These are phyloP conservation scores for Chrysocyon brachyurus DNA, from an alignment of 2,797 vertebrate species.

Conservation along the genomic window DNA sequence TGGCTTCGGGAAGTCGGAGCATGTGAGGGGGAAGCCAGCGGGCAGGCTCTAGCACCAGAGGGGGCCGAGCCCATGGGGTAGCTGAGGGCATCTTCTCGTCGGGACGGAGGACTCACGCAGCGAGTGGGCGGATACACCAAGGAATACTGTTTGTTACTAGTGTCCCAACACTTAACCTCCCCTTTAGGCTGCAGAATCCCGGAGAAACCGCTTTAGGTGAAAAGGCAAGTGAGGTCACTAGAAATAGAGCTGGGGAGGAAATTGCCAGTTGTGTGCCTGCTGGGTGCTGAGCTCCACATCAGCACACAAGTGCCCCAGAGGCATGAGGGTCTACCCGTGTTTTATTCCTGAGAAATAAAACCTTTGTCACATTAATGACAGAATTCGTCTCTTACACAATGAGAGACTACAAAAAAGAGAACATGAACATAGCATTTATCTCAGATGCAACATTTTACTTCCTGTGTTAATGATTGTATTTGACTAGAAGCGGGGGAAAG, in stretches of 20 bases:
- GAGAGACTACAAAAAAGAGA: background rate
- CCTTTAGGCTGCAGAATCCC: background rate
- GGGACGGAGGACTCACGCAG: too few relatives aligned
- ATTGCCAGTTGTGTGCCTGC: background rate
- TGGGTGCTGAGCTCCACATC: background rate
- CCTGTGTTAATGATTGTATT: slow-evolving; percentile 56
- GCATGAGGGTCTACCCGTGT: background rate
- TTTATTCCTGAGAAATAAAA: slow-evolving; percentile 64
- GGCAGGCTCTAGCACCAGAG: background rate
- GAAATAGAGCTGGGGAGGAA: background rate
- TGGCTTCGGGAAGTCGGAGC: too few relatives aligned
- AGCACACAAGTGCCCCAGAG: background rate
- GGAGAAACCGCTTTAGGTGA: background rate
- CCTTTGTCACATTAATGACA: slow-evolving; percentile 40
- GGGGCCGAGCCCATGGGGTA: background rate
- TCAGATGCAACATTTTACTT: slow-evolving; percentile 42
- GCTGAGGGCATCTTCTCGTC: background rate
- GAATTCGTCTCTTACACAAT: slow-evolving; percentile 39
- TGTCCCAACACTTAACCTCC: background rate
- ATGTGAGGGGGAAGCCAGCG: background rate
- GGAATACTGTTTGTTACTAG: background rate
- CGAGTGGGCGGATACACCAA: background rate
- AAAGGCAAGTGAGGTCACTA: background rate
- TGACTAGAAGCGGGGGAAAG: slow-evolving; percentile 31
- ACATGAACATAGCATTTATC: slow-evolving; percentile 38